Conservation (phyloP, 2,113 vertebrate genomes). For the Larimichthys crocea region DNA sequence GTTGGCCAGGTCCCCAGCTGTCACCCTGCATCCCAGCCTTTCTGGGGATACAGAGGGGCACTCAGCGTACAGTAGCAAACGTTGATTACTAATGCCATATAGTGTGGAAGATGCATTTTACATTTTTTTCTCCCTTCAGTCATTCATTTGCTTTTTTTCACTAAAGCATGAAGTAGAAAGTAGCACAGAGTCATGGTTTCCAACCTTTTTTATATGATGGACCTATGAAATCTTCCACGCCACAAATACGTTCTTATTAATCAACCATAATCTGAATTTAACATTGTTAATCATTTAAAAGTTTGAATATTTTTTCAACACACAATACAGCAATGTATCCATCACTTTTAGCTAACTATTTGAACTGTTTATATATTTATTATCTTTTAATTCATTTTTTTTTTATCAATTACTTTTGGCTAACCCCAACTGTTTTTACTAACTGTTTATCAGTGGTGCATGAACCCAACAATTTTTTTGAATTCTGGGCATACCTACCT, state of each 20-base stretch:
- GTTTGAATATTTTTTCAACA: neutral
- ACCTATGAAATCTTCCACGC: too few species aligned
- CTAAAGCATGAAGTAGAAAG: neutral
- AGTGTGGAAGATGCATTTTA: slow-evolving; percentile 24
- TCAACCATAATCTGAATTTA: neutral
- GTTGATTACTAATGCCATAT: slow-evolving; percentile 71
- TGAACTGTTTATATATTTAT: too few species aligned
- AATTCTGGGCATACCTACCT: too few species aligned
- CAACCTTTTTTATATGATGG: neutral
- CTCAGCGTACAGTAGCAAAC: slow-evolving; percentile 84
- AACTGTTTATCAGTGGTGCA: too few species aligned
- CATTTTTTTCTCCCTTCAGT: slow-evolving; percentile 2
- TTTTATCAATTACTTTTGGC: too few species aligned
- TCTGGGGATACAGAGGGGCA: slow-evolving; percentile 79
- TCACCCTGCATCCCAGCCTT: slow-evolving; percentile 84
- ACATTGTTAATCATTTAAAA: neutral
- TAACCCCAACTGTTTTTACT: too few species aligned
- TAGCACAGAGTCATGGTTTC: neutral
- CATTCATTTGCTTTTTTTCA: neutral
- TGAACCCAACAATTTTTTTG: too few species aligned
- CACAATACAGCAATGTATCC: too few species aligned
- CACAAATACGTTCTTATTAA: neutral
- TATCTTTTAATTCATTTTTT: too few species aligned
- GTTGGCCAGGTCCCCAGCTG: slow-evolving; percentile 88
- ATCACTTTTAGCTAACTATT: neutral